These are phyloP conservation scores for Apodemia mormo DNA, from an alignment of 2,888 invertebrate genomes.

Conservation along the genomic window DNA sequence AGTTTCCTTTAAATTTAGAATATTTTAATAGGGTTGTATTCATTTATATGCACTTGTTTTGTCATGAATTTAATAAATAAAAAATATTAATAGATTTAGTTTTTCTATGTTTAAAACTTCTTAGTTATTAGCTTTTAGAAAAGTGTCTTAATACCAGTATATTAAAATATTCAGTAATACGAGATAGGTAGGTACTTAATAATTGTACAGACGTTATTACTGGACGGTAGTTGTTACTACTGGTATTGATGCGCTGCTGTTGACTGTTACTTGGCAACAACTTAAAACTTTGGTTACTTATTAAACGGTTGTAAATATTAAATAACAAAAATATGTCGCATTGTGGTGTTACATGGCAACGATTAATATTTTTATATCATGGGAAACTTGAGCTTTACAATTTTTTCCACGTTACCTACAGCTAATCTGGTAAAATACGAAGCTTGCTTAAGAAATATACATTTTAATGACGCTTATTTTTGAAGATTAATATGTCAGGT, in stretches of 20 bases:
- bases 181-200: too few relatives aligned
- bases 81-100: too few relatives aligned
- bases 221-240: not conserved
- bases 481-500: slow-evolving; percentile 31
- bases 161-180: too few relatives aligned
- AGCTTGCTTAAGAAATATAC: not conserved
- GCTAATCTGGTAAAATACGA: not conserved
- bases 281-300: not conserved
- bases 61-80: too few relatives aligned
- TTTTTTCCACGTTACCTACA: not conserved
- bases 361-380: slow-evolving; percentile 10
- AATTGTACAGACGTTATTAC: not conserved
- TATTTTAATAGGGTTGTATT: too few relatives aligned
- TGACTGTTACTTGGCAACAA: slow-evolving; percentile 53
- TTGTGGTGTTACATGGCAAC: slow-evolving; percentile 68
- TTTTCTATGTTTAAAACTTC: too few relatives aligned
- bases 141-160: too few relatives aligned
- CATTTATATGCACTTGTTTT: too few relatives aligned
- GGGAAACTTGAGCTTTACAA: slow-evolving; percentile 12
- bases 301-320: slow-evolving; percentile 11
- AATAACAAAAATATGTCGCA: slow-evolving; percentile 56
- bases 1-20: too few relatives aligned
- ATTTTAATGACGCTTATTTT: not conserved
- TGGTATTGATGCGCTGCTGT: not conserved
- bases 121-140: too few relatives aligned